Base-by-base conservation (phyloP, 2,113 vertebrate genomes). In the Haplotaxodon microlepis region DNA sequence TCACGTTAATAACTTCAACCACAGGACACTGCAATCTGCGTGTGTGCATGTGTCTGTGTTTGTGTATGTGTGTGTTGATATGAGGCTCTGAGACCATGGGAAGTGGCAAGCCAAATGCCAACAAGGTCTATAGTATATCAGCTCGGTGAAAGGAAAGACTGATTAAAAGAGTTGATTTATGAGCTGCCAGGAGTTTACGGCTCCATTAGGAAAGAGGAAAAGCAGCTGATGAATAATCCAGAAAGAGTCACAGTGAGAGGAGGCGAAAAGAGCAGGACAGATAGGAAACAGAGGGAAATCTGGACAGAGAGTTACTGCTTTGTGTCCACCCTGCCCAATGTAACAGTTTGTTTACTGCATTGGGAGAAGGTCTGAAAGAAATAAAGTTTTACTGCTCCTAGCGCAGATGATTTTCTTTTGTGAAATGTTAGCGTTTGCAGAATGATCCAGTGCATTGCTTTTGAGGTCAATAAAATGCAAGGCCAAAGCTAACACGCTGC, bases 111-210 rank as follows among this genome's bases (percentile, higher is more conserved):
- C 83, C 84, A 40, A 83, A 95, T 89, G 91, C 82, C 90, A 91
- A 54, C 84, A 63, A 90, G 71, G 69, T 89, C 78, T 40, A 87
- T 51, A 88, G 79, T 91, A 81, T 88, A 92, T 95, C 86, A 86
- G 78, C 59, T 87, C 3, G 29, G 76, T 79, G 80, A 88, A 91
- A 90, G 89, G 83, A 93, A 92, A 89, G 86, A 81, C 90, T 92
- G 90, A 96, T 95, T 92, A 92, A 89, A 92, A 89, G 83, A 50
- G 56, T 6, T 91, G 92, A 95, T 95, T 92, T 91, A 95, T 93
- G 88, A 87, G 91, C 89, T 87, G 85, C 84, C 92, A 83, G 57
- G 31, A 38, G 66, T 94, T 94, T 89, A 92, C 51, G 86, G 88
- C 87, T 93, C 90, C 81, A 91, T 92, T 92, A 91, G 79, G 79